Evolutionary conservation across 2,113 vertebrate genomes (phyloP), one percentile per base, ranked within the genome.

Genomic region (Melozone crissalis): DNA sequence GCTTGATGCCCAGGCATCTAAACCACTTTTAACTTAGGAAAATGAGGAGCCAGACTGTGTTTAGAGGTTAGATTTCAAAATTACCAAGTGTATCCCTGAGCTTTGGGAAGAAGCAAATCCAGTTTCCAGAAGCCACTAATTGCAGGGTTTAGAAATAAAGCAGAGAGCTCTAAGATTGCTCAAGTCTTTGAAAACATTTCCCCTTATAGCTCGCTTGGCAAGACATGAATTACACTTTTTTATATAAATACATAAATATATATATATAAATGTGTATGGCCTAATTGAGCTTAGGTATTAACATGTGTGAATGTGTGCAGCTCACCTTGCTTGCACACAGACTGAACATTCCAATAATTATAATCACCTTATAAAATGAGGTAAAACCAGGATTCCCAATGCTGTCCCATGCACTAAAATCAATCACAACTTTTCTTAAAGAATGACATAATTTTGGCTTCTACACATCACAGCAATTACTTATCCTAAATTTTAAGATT

Each of bases 91-190:
- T 41, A 80, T 67, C 79, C 87, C 55, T 80, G 59, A 68, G 88
- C 79, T 77, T 35, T 63, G 75, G 63, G 75, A 83, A 94, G 91
- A 71, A 41, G 94, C 51, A 94, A 96, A 95, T 95, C 93, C 94
- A 92, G 90, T 90, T 94, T 86, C 68, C 57, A 94, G 75, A 74
- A 94, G 89, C 87, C 92, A 90, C 90, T 95, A 93, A 96, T 96
- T 74, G 85, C 35, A 90, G 82, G 86, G 93, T 57, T 84, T n/a
- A 87, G 85, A 95, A 96, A 93, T 39, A 77, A 91, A 94, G 85
- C 65, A 85, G 51, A 57, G 85, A 79, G 65, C 75, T 89, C 67
- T 0, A 35, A 54, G 72, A 80, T n/a, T 90, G 67, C 82, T 90
- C 1, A 66, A 95, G 87, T 9, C 84, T 93, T 95, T 79, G 78